These are phyloP conservation scores for Ptychoptera albimana DNA, from an alignment of 2,888 invertebrate species.

Conservation along the genomic window DNA sequence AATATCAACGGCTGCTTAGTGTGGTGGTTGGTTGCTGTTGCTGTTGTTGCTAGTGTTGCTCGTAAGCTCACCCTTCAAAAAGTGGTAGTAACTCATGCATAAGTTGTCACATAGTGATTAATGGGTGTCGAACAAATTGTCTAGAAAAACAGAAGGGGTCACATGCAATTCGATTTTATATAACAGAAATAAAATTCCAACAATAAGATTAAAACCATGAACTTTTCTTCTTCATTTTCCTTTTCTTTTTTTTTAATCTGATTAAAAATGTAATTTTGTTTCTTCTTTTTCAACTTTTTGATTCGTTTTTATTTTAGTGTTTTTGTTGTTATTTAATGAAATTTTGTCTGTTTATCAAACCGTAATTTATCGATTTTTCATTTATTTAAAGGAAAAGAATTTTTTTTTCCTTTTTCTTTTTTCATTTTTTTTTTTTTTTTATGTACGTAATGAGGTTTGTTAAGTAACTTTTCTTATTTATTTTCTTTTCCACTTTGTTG, in stretches of 20 bases:
- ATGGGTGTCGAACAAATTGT: conserved; percentile 31
- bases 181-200: no score
- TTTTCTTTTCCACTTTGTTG: background rate
- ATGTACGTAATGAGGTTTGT: conserved; percentile 5
- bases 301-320: background rate
- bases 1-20: no score
- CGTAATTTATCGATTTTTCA: no score
- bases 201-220: no score
- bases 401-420: no score
- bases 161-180: background rate
- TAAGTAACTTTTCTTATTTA: background rate
- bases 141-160: conserved; percentile 13
- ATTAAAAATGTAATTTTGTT: background rate
- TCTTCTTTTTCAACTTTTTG: background rate
- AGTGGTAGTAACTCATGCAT: conserved; percentile 13
- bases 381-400: no score
- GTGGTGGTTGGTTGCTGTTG: no score
- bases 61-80: no score
- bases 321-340: no score
- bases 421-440: no score
- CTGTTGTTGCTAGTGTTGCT: no score
- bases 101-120: conserved; percentile 32
- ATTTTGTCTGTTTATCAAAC: no score
- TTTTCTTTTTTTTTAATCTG: background rate
- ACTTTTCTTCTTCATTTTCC: background rate